Evolutionary conservation across 1,140 invertebrate species (phyloP).

Genomic region (Proctacanthus coquilletti): DNA sequence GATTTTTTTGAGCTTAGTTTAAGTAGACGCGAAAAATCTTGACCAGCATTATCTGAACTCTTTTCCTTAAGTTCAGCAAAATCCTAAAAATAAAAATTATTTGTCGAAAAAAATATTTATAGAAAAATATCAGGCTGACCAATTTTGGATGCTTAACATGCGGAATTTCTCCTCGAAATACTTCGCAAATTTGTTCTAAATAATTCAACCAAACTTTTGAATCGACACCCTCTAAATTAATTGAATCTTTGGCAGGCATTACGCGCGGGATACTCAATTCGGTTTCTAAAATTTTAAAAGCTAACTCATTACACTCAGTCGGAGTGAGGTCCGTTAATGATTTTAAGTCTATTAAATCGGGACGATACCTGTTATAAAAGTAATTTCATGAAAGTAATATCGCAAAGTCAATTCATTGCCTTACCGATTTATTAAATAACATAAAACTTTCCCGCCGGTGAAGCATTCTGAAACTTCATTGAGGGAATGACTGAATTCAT

Average conservation of each 20-base stretch:
- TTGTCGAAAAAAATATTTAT: conserved; percentile 25
- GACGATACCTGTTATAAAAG: conserved; percentile 65
- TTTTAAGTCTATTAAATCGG: conserved; percentile 68
- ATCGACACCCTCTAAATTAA: conserved; percentile 51
- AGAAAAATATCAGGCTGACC: conserved; percentile 32
- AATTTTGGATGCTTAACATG: conserved; percentile 61
- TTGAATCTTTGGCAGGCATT: conserved; percentile 70
- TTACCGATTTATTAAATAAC: conserved; percentile 26
- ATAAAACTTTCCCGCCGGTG: conserved; percentile 23
- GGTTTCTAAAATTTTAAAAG: conserved; percentile 64
- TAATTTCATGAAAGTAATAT: not conserved
- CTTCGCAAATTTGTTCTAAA: conserved; percentile 73
- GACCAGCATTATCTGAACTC: conserved; percentile 19
- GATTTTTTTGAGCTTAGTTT: conserved; percentile 19
- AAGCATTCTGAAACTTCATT: conserved; percentile 27
- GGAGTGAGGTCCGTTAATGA: conserved; percentile 45
- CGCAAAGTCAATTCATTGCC: conserved; percentile 1
- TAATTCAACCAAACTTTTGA: conserved; percentile 66
- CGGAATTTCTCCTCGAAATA: conserved; percentile 67
- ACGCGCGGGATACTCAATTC: conserved; percentile 58
- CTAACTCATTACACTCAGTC: conserved; percentile 58
- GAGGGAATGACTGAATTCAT: conserved; percentile 19
- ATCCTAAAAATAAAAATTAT: conserved; percentile 18
- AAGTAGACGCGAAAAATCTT: conserved; percentile 26
- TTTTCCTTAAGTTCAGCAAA: conserved; percentile 29